These are phyloP conservation scores for Platorchestia sp. DNA, from an alignment of 1,140 invertebrate species.

Conservation along the genomic window DNA sequence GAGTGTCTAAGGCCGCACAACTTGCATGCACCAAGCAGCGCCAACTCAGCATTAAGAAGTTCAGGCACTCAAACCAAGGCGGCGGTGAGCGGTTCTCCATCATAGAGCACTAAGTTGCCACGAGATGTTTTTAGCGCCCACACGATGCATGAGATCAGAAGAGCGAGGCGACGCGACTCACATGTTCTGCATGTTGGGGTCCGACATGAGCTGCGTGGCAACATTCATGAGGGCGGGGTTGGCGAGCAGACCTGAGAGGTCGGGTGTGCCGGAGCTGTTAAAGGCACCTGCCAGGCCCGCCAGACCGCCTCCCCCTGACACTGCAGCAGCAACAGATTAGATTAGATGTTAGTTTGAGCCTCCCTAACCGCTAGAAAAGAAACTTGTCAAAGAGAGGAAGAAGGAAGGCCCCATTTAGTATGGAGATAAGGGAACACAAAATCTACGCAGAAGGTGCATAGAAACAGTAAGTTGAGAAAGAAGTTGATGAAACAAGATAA, in stretches of 20 bases:
- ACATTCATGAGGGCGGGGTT: constrained; percentile 84
- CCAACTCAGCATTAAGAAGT: not conserved
- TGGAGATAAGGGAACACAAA: too few species aligned
- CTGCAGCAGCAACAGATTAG: constrained; percentile 73
- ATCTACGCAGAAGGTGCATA: too few species aligned
- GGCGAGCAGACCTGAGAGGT: constrained; percentile 72
- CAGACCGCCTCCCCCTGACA: constrained; percentile 74
- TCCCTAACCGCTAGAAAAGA: too few species aligned
- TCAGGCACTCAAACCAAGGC: not conserved
- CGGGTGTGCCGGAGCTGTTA: constrained; percentile 66
- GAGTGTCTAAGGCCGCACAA: too few species aligned
- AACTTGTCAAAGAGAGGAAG: constrained; percentile 54
- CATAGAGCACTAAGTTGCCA: not conserved
- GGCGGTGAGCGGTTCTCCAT: not conserved
- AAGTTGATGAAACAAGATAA: too few species aligned
- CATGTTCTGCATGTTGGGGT: constrained; percentile 84
- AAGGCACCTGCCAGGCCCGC: constrained; percentile 61
- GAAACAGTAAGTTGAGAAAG: too few species aligned
- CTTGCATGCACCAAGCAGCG: too few species aligned
- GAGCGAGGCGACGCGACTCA: constrained; percentile 64
- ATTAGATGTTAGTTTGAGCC: too few species aligned
- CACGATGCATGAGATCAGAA: not conserved
- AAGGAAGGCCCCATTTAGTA: too few species aligned
- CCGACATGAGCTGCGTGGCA: constrained; percentile 82
- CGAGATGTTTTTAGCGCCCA: not conserved